Evolutionary conservation across 2,797 vertebrate genomes (phyloP).

Genomic region (Luscinia luscinia): DNA sequence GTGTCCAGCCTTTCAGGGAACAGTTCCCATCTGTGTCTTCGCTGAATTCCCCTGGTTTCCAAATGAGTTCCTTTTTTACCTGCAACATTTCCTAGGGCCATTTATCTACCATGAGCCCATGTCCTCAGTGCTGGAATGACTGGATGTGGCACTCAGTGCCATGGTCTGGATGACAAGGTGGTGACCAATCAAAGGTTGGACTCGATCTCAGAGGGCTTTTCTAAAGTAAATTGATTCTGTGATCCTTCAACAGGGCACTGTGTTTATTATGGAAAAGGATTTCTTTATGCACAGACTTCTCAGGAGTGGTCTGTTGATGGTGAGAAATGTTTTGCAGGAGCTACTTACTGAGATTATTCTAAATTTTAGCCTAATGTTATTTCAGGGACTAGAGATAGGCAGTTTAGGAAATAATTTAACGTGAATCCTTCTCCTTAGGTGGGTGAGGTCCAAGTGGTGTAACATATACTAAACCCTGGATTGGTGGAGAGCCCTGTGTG

Average conservation of each 20-base stretch:
- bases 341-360: neutral
- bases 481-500: fast-evolving
- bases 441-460: neutral
- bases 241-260: neutral
- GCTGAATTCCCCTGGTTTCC: neutral
- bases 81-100: neutral
- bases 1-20: neutral
- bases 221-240: neutral
- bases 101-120: fast-evolving
- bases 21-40: neutral
- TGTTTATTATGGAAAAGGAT: neutral
- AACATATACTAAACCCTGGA: neutral
- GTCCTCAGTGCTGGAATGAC: neutral
- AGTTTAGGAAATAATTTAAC: neutral
- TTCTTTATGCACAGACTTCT: neutral
- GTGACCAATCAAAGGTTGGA: neutral
- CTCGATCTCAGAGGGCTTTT: neutral
- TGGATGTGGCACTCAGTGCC: neutral
- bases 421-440: neutral
- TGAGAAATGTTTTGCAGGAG: neutral
- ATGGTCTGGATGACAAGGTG: neutral
- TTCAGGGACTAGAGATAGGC: neutral
- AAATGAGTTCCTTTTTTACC: neutral
- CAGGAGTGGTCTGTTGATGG: fast-evolving
- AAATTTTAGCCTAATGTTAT: neutral